phyloP scores from a whole-genome alignment of 92 coral and sea anemone species.

The Siderastrea radians region DNA sequence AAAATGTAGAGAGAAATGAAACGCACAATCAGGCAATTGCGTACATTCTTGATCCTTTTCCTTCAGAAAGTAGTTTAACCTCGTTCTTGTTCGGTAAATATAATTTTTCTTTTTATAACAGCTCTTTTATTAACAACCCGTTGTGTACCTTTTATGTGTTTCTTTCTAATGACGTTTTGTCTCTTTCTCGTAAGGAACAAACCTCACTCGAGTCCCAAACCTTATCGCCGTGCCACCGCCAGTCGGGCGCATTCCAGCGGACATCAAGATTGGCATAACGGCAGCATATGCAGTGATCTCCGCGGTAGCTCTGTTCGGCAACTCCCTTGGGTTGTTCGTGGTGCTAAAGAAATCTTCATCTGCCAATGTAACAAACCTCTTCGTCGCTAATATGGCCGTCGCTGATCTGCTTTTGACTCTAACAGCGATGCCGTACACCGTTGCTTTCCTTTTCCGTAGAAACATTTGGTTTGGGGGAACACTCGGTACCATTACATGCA shows the following conservation, averaged over 20 bases:
- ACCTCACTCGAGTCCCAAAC: neutral
- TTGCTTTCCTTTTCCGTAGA: conserved; percentile 6
- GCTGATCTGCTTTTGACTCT: conserved; percentile 59
- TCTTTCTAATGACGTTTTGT: neutral
- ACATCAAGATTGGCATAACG: conserved; percentile 35
- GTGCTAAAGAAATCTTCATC: conserved; percentile 47
- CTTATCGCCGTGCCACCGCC: neutral
- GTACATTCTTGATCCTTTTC: no score
- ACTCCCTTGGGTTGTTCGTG: conserved; percentile 55
- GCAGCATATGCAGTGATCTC: conserved; percentile 53
- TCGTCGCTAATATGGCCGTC: conserved; percentile 69
- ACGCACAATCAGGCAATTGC: no score
- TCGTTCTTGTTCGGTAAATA: no score
- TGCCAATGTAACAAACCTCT: conserved; percentile 26
- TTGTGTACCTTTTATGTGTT: neutral
- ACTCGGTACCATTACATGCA: conserved; percentile 53
- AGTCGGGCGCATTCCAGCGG: neutral
- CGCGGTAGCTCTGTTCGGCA: conserved; percentile 53
- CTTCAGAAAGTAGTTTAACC: no score
- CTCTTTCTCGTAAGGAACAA: neutral
- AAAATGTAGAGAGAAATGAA: no score
- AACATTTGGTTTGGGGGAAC: conserved; percentile 43
- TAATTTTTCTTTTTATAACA: no score
- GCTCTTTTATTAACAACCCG: no score
- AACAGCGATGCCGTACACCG: conserved; percentile 53